Conservation (phyloP, 2,113 vertebrate species). For the Heptranchias perlo region DNA sequence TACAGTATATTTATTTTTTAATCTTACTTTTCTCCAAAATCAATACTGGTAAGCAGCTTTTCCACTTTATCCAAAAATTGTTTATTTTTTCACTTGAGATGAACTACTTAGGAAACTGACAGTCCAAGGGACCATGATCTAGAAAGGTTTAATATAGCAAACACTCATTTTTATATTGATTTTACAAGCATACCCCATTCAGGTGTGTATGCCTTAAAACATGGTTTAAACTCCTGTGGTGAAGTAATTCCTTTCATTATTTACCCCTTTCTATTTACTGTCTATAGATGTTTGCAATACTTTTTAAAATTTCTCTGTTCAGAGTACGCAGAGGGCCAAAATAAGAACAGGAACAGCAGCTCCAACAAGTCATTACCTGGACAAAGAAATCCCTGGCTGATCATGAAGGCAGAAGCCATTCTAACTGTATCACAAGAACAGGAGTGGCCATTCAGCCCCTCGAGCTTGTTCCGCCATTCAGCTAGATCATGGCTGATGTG, state of each 20-base stretch:
- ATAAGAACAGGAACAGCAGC: too few relatives aligned
- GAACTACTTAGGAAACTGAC: background rate
- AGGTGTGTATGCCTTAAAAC: background rate
- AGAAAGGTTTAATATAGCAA: background rate
- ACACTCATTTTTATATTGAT: background rate
- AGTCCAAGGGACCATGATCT: background rate
- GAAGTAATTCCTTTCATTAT: background rate
- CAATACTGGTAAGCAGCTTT: background rate
- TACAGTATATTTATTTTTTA: background rate
- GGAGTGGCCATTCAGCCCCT: background rate
- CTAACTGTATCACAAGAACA: background rate
- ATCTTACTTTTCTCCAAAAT: background rate
- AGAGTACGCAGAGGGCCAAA: too few relatives aligned
- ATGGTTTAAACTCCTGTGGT: background rate
- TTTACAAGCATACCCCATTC: background rate
- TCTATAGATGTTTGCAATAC: too few relatives aligned
- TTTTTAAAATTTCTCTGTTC: too few relatives aligned
- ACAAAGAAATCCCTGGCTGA: too few relatives aligned
- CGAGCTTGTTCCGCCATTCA: background rate
- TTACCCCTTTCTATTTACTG: background rate
- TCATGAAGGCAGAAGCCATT: background rate
- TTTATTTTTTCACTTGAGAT: background rate
- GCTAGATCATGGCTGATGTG: too few relatives aligned
- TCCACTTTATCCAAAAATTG: background rate
- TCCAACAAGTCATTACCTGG: too few relatives aligned